A percentile compares a stretch with the other conserved stretches of the same genome.
Evolutionary conservation across 1,140 invertebrate species (phyloP).

Genomic region (Holcopasites calliopsidis): DNA sequence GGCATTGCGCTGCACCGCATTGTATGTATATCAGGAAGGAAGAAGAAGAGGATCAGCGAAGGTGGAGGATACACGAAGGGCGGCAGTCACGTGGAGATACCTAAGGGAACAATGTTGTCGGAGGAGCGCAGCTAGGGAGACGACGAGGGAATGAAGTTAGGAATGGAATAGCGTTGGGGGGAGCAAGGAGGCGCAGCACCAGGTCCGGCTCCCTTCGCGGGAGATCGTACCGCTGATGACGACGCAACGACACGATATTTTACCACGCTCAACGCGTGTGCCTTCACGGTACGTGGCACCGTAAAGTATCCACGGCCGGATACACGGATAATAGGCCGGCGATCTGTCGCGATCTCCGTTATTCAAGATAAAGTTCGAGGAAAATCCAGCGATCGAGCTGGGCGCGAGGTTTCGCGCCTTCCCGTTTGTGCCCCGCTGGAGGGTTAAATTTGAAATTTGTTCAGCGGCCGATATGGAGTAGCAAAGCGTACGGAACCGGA

Average conservation of each 20-base stretch:
- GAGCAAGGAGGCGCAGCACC: conserved; percentile 2
- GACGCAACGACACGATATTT: conserved; percentile 50
- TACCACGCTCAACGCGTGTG: conserved; percentile 1
- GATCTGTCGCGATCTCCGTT: too few relatives aligned
- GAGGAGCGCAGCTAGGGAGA: background rate
- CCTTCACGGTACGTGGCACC: background rate
- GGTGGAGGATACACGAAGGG: background rate
- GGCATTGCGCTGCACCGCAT: conserved; percentile 63
- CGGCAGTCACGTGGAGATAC: conserved; percentile 7
- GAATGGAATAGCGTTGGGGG: conserved; percentile 51
- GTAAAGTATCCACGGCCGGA: too few relatives aligned
- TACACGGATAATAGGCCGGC: too few relatives aligned
- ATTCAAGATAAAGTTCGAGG: too few relatives aligned
- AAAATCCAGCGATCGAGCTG: too few relatives aligned
- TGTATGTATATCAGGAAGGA: conserved; percentile 73
- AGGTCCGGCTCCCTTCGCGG: conserved; percentile 43
- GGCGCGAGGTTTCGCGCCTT: too few relatives aligned
- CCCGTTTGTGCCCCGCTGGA: conserved; percentile 8
- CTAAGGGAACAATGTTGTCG: conserved; percentile 66
- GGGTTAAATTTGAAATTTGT: conserved; percentile 57
- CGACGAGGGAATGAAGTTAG: background rate
- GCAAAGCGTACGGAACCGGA: conserved; percentile 67
- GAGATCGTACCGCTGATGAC: conserved; percentile 54
- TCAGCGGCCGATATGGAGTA: conserved; percentile 1
- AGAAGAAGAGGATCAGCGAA: background rate